These are phyloP conservation scores for Phyllotis vaccarum DNA, from an alignment of 2,797 vertebrate species.

Conservation along the genomic window DNA sequence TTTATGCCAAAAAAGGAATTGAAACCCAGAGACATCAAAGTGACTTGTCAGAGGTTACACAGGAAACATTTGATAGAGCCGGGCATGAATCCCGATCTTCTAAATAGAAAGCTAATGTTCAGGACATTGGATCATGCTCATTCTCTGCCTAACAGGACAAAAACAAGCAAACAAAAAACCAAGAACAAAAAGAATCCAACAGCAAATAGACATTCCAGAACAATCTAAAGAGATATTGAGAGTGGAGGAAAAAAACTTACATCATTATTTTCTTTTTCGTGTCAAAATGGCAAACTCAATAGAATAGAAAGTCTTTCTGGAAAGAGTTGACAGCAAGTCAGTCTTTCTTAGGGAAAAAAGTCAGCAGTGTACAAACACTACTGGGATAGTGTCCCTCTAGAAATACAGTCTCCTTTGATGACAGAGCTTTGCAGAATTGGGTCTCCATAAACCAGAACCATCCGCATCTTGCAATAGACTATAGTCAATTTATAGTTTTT, in stretches of 20 bases:
- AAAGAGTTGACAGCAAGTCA: neutral
- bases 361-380: neutral
- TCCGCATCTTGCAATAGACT: neutral
- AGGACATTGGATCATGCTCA: neutral
- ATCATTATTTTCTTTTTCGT: neutral
- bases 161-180: neutral
- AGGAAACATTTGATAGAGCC: neutral
- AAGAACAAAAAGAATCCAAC: neutral
- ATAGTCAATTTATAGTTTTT: conserved; percentile 32
- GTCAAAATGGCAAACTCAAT: neutral
- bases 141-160: neutral
- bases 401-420: neutral
- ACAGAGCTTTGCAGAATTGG: neutral
- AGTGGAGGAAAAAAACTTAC: neutral
- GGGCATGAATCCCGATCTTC: conserved; percentile 12
- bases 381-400: neutral
- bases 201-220: conserved; percentile 37
- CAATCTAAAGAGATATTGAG: conserved; percentile 21
- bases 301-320: conserved; percentile 26
- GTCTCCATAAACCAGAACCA: neutral
- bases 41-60: neutral
- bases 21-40: neutral
- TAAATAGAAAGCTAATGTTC: neutral
- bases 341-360: neutral
- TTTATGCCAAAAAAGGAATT: neutral